Evolutionary conservation across 2,113 vertebrate species (phyloP).

Genomic region (Trichechus manatus): DNA sequence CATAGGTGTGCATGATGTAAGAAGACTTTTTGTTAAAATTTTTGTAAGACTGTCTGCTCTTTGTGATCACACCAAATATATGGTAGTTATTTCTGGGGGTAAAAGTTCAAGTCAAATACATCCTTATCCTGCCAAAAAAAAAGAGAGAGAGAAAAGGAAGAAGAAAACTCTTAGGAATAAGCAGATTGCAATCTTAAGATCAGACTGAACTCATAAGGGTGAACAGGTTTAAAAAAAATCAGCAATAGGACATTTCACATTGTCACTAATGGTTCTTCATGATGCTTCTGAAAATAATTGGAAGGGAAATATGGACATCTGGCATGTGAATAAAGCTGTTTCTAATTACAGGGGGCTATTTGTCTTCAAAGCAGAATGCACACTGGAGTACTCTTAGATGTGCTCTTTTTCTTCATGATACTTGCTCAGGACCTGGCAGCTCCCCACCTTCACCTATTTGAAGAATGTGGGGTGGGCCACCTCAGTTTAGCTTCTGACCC

Average conservation of each 20-base stretch:
- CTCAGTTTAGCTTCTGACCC: not conserved
- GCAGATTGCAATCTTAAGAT: not conserved
- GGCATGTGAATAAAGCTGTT: constrained; percentile 63
- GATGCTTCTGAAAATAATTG: constrained; percentile 71
- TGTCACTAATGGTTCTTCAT: constrained; percentile 60
- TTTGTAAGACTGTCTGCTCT: constrained; percentile 14
- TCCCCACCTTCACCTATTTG: not conserved
- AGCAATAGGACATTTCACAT: constrained; percentile 32
- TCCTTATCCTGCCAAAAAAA: not conserved
- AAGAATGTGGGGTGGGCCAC: not conserved
- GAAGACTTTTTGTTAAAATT: constrained; percentile 11
- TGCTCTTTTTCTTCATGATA: not conserved
- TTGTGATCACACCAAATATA: constrained; percentile 50
- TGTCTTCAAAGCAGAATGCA: constrained; percentile 62
- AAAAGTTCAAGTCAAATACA: constrained; percentile 6
- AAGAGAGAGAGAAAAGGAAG: not conserved
- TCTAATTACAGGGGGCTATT: constrained; percentile 47
- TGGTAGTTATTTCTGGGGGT: constrained; percentile 6
- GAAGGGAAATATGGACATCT: constrained; percentile 53
- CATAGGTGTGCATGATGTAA: rapidly evolving
- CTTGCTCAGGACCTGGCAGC: not conserved
- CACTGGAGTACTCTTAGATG: not conserved
- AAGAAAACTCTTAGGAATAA: constrained; percentile 1
- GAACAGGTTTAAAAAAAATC: constrained; percentile 1
- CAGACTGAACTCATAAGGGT: constrained; percentile 15